A percentile compares a stretch with the other conserved stretches of the same genome.
Conservation (phyloP, 2,888 invertebrate species). For the Villa cingulata region DNA sequence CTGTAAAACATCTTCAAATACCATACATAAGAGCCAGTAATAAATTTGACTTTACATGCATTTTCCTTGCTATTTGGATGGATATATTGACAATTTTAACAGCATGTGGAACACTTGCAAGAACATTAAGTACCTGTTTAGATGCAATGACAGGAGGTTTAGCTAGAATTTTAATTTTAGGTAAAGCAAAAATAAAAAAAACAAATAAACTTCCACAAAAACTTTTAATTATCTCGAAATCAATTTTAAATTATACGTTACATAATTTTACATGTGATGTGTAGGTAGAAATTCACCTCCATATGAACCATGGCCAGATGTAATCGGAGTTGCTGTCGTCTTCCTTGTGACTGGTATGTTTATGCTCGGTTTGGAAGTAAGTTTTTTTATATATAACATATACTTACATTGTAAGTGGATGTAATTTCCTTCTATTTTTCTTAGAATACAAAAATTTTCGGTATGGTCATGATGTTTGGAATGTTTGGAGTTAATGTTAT, state of each 20-base stretch:
- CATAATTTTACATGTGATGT: too few species aligned
- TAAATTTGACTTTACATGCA: constrained; percentile 34
- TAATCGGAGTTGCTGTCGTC: constrained; percentile 42
- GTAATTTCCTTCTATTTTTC: neutral
- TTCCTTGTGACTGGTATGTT: constrained; percentile 41
- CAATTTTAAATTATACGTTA: too few species aligned
- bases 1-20: constrained; percentile 32
- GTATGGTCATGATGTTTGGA: constrained; percentile 32
- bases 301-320: constrained; percentile 45
- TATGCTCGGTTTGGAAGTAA: constrained; percentile 45
- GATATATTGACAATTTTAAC: constrained; percentile 40
- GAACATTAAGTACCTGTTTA: constrained; percentile 43
- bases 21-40: constrained; percentile 36
- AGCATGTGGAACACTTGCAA: constrained; percentile 40
- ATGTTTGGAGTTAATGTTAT: constrained; percentile 33
- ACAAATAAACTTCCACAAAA: too few species aligned
- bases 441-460: constrained; percentile 34
- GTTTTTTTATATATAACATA: neutral
- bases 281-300: constrained; percentile 34
- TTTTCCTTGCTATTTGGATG: constrained; percentile 41
- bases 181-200: constrained; percentile 17
- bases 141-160: constrained; percentile 43
- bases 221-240: too few species aligned
- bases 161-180: constrained; percentile 41
- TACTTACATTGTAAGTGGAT: neutral